Evolutionary conservation across 2,888 invertebrate genomes (phyloP).

Genomic region (Ornithoptera alexandrae): DNA sequence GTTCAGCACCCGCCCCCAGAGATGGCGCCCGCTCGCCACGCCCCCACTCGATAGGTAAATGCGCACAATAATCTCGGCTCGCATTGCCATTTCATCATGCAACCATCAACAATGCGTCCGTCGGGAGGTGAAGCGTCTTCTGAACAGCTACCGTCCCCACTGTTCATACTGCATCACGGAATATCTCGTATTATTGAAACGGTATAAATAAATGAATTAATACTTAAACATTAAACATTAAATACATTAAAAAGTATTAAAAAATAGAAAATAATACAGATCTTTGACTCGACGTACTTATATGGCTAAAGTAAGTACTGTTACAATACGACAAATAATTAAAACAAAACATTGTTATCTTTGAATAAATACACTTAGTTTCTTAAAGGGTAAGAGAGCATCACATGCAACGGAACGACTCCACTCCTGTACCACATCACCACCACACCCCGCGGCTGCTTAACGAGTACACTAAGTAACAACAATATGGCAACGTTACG

Average conservation of each 20-base stretch:
- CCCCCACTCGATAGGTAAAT: no score
- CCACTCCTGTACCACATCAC: constrained; percentile 18
- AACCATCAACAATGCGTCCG: constrained; percentile 53
- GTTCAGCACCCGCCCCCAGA: constrained; percentile 46
- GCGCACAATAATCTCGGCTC: constrained; percentile 72
- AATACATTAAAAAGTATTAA: constrained; percentile 76
- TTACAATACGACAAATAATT: constrained; percentile 66
- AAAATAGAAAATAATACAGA: constrained; percentile 80
- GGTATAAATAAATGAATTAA: constrained; percentile 70
- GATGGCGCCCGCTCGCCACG: constrained; percentile 42
- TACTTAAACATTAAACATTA: constrained; percentile 58
- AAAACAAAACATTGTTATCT: constrained; percentile 53
- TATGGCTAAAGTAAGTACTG: constrained; percentile 72
- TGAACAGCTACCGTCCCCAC: constrained; percentile 53
- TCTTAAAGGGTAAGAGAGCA: constrained; percentile 66
- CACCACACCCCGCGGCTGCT: not conserved
- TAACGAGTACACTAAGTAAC: not conserved
- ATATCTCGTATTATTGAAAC: constrained; percentile 78
- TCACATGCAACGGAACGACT: constrained; percentile 43
- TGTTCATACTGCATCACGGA: constrained; percentile 65
- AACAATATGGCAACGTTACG: not conserved
- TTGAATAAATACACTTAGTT: constrained; percentile 75
- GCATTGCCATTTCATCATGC: constrained; percentile 59
- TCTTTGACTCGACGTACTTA: constrained; percentile 79
- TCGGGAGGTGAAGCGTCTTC: constrained; percentile 64